Percentiles rank a stretch among this genome's conserved stretches.
These are phyloP conservation scores for Iphiclides podalirius DNA, from an alignment of 2,888 invertebrate genomes.

Conservation along the genomic window DNA sequence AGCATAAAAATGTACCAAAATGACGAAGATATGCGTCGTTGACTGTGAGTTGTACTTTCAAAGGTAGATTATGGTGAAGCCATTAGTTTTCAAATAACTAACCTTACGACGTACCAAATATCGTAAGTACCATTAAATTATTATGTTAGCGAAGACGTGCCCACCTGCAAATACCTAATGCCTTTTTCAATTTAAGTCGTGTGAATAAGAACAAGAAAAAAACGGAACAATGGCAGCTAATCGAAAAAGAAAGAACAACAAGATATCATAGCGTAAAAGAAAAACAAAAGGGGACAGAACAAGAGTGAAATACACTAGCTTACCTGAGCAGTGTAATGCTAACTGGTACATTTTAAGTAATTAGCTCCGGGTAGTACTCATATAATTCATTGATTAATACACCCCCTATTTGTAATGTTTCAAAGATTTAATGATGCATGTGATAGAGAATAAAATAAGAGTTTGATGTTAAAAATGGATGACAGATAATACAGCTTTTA, in stretches of 20 bases:
- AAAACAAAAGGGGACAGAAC: constrained; percentile 31
- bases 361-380: constrained; percentile 9
- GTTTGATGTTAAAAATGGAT: no score
- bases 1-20: no score
- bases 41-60: no score
- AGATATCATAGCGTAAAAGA: constrained; percentile 34
- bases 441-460: no score
- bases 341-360: constrained; percentile 23
- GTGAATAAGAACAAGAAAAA: constrained; percentile 35
- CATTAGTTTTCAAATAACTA: no score
- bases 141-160: no score
- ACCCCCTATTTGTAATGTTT: constrained; percentile 6
- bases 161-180: constrained; percentile 25
- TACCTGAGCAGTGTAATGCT: constrained; percentile 24
- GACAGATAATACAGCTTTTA: no score
- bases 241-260: constrained; percentile 36
- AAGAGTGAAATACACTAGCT: constrained; percentile 29
- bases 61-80: no score
- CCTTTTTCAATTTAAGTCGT: constrained; percentile 32
- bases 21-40: no score
- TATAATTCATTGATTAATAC: constrained; percentile 6
- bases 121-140: no score
- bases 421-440: no score
- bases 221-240: constrained; percentile 33
- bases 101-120: no score